Evolutionary conservation across 2,888 invertebrate species (phyloP).

Genomic region (Athrips mouffetella): DNA sequence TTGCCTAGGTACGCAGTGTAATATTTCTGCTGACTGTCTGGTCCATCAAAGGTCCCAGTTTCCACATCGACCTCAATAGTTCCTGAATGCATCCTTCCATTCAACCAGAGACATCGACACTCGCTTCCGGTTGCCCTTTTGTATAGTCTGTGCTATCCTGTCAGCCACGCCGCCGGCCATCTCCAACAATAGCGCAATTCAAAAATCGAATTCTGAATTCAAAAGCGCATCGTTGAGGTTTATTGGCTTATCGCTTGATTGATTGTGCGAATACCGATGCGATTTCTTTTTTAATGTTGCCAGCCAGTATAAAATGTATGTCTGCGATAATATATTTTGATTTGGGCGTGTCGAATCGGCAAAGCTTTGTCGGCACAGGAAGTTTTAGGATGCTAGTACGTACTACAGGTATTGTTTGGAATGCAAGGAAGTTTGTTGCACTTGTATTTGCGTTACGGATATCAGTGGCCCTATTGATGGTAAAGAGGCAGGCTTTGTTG

Average conservation of each 20-base stretch:
- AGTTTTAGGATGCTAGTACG: conserved; percentile 49
- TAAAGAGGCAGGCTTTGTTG: conserved; percentile 40
- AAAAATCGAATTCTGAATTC: conserved; percentile 73
- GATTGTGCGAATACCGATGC: conserved; percentile 72
- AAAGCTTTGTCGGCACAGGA: conserved; percentile 67
- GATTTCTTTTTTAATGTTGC: conserved; percentile 48
- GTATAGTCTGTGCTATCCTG: conserved; percentile 59
- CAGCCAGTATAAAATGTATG: conserved; percentile 45
- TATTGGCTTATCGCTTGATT: conserved; percentile 79
- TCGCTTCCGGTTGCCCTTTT: conserved; percentile 71
- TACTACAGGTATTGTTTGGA: conserved; percentile 52
- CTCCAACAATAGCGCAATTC: conserved; percentile 62
- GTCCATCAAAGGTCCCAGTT: conserved; percentile 28
- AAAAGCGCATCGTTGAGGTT: conserved; percentile 79
- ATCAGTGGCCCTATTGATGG: conserved; percentile 44
- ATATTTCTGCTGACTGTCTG: conserved; percentile 40
- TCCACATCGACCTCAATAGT: conserved; percentile 58
- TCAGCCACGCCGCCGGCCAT: conserved; percentile 59
- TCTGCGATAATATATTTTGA: conserved; percentile 72
- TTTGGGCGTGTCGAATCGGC: conserved; percentile 74
- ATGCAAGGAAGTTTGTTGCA: conserved; percentile 49
- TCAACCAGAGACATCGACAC: conserved; percentile 63
- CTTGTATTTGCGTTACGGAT: conserved; percentile 73
- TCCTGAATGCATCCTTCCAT: conserved; percentile 64
- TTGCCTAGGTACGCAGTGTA: too few species aligned